A percentile compares a stretch with the other conserved stretches of the same genome.
Conservation (phyloP, 2,888 invertebrate genomes). For the Microctonus brassicae region DNA sequence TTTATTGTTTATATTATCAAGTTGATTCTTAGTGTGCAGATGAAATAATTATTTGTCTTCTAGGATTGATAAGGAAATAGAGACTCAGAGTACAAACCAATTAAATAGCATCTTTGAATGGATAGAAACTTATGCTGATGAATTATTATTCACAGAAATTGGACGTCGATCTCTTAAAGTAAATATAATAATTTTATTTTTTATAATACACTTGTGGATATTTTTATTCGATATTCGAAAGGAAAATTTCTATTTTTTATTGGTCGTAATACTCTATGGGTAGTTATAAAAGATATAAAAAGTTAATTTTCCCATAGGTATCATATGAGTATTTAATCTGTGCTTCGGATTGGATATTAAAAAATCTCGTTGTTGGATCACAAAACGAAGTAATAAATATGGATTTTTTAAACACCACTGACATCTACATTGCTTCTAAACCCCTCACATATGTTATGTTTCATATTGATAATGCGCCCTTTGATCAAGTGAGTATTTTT, state of each 20-base stretch:
- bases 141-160: conserved; percentile 61
- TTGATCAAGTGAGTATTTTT: conserved; percentile 81
- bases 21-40: background rate
- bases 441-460: conserved; percentile 83
- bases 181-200: conserved; percentile 71
- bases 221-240: background rate
- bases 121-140: conserved; percentile 64
- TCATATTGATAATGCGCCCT: conserved; percentile 80
- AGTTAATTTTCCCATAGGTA: conserved; percentile 14
- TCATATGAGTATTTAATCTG: conserved; percentile 77
- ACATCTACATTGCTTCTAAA: conserved; percentile 47
- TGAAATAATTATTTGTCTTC: conserved; percentile 6
- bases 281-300: background rate
- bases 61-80: conserved; percentile 42
- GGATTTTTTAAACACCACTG: conserved; percentile 43
- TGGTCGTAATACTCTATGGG: background rate
- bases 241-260: too few relatives aligned
- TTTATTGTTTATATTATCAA: background rate
- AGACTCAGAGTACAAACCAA: conserved; percentile 29
- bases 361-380: conserved; percentile 56
- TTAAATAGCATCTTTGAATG: conserved; percentile 52
- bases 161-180: conserved; percentile 68
- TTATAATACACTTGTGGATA: conserved; percentile 58
- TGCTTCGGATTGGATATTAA: conserved; percentile 79
- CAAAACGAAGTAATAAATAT: conserved; percentile 51